Base-by-base conservation (phyloP, 2,113 vertebrate genomes). In the Hucho hucho region DNA sequence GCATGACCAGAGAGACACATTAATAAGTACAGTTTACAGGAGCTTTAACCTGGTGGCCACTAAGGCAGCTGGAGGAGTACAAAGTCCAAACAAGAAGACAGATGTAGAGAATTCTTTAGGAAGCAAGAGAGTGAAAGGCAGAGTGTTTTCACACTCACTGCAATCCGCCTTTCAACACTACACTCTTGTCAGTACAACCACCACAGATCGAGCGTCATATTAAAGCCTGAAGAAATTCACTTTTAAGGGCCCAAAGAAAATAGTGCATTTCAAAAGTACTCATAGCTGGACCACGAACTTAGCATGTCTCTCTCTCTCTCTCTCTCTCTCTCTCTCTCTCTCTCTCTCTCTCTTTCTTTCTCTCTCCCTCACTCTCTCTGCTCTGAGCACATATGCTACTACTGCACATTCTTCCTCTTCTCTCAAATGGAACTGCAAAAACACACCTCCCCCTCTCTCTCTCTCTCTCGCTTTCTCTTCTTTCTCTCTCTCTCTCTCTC, bases 401-500 rank as follows among this genome's bases (percentile, higher is more conserved):
- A 73, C 83, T 56, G 74, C 82, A 43, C 90, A 91, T 93, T 92
- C 91, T 89, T 89, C 69, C 65, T 80, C 61, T 76, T 83, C 82
- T 86, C 83, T 91, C 83, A 71, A 69, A 74, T 87, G 87, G 89
- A 89, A 91, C 89, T 83, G 79, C 77, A 83, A 74, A 70, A 64
- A 49, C 71, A 79, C 75, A 66, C 76, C 80, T 64, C 64, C 79
- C 73, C 75, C 76, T 29, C 70, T 29, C 32, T 69, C 78, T 37
- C 24, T 67, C 26, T 14, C 66, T 74, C 69, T 47, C 69, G 77
- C 79, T 32, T 14, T 67, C 26, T 14, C 66, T 73, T 25, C 24
- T 66, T n/a, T 13, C 65, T 73, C 69, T 47, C 71, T 78, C 79
- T 29, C 24, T 66, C 26, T 14, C 65, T 73, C 69, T 47, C 71